Percentiles rank a stretch among this genome's conserved stretches.
Evolutionary conservation across 2,797 vertebrate species (phyloP).

Genomic region (Pipistrellus kuhlii): DNA sequence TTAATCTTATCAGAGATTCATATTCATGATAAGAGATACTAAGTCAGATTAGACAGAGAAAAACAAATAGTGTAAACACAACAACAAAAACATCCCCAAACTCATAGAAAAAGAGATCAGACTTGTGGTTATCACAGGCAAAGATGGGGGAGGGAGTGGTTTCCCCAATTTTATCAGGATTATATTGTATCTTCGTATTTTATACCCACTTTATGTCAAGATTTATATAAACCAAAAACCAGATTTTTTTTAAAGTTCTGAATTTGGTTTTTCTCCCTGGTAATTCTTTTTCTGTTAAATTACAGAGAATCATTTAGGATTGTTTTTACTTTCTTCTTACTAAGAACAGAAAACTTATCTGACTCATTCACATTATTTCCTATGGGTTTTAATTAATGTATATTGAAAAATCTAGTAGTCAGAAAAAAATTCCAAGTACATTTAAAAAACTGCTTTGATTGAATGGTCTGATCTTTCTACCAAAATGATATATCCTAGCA

Average conservation of each 20-base stretch:
- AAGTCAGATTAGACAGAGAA: not conserved
- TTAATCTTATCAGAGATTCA: not conserved
- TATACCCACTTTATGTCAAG: not conserved
- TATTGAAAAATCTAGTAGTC: not conserved
- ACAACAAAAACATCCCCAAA: not conserved
- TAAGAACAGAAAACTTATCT: not conserved
- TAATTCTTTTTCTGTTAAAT: not conserved
- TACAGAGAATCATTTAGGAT: not conserved
- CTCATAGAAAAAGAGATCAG: not conserved
- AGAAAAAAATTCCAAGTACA: not conserved
- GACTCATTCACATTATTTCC: not conserved
- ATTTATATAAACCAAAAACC: not conserved
- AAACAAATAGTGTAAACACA: not conserved
- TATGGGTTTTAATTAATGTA: not conserved
- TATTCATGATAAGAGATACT: not conserved
- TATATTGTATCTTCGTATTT: not conserved
- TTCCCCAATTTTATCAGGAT: not conserved
- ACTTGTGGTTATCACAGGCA: not conserved
- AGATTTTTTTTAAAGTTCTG: not conserved
- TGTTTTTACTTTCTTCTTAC: not conserved
- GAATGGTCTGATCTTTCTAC: not conserved
- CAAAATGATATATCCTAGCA: not conserved
- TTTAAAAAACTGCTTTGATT: not conserved
- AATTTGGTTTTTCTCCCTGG: not conserved
- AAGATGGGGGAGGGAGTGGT: not conserved